Evolutionary conservation across 1,140 invertebrate genomes (phyloP).

Genomic region (Camponotus pennsylvanicus): DNA sequence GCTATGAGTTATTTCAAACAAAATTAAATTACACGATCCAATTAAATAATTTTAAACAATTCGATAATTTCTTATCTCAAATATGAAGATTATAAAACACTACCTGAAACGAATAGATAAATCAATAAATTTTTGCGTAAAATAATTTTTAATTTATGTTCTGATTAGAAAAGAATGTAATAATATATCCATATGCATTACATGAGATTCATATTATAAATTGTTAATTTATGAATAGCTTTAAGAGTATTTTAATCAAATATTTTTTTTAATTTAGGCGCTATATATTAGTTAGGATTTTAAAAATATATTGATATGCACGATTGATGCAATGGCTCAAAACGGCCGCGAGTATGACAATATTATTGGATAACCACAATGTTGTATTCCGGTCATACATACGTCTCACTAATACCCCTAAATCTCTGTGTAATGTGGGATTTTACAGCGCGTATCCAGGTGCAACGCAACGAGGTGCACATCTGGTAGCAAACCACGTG

Average conservation of each 20-base stretch:
- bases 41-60: background rate
- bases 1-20: background rate
- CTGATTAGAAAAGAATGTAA: too few species aligned
- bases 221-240: background rate
- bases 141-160: background rate
- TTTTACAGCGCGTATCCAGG: constrained; percentile 53
- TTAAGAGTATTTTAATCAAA: background rate
- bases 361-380: constrained; percentile 46
- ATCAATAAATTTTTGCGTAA: background rate
- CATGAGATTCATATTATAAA: background rate
- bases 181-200: background rate
- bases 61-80: background rate
- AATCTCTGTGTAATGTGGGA: constrained; percentile 59
- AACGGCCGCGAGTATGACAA: constrained; percentile 14
- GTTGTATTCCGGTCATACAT: constrained; percentile 40
- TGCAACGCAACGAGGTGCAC: constrained; percentile 23
- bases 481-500: constrained; percentile 61
- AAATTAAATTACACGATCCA: background rate
- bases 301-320: constrained; percentile 15
- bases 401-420: constrained; percentile 44
- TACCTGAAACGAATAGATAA: background rate
- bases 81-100: background rate
- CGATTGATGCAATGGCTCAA: constrained; percentile 1
- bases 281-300: background rate
- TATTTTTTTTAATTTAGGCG: background rate